Percentiles rank a stretch among this genome's conserved stretches.
Evolutionary conservation across 2,113 vertebrate genomes (phyloP).

Genomic region (Dasypus novemcinctus): DNA sequence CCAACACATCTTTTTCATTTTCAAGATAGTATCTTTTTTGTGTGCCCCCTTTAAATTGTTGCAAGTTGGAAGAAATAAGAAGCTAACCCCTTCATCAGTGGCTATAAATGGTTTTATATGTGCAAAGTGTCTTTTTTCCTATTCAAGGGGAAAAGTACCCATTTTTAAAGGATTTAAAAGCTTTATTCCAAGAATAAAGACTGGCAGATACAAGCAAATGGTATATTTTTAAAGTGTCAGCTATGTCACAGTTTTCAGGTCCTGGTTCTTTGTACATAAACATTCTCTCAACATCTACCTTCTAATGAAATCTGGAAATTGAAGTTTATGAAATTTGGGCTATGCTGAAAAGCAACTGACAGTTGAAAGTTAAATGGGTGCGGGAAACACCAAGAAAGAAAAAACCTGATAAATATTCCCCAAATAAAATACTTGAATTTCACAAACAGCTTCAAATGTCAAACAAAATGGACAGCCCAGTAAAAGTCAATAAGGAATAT

Average conservation of each 20-base stretch:
- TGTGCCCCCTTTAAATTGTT: background rate
- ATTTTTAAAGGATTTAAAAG: background rate
- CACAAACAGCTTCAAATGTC: conserved; percentile 9
- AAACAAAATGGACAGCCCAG: conserved; percentile 8
- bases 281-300: background rate
- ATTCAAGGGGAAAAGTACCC: background rate
- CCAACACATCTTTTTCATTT: background rate
- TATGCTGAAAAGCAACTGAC: background rate
- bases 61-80: background rate
- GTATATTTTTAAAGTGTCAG: background rate
- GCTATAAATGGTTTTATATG: background rate
- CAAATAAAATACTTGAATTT: conserved; percentile 42
- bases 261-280: background rate
- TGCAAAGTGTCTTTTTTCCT: background rate
- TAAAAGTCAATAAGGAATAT: background rate
- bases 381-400: background rate
- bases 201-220: background rate
- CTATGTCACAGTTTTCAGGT: background rate
- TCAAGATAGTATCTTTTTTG: background rate
- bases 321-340: background rate
- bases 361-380: background rate
- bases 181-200: background rate
- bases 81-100: background rate
- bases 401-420: background rate
- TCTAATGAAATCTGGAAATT: conserved; percentile 15